These are phyloP conservation scores for Lycaena phlaeas DNA, from an alignment of 2,888 invertebrate species.

Conservation along the genomic window DNA sequence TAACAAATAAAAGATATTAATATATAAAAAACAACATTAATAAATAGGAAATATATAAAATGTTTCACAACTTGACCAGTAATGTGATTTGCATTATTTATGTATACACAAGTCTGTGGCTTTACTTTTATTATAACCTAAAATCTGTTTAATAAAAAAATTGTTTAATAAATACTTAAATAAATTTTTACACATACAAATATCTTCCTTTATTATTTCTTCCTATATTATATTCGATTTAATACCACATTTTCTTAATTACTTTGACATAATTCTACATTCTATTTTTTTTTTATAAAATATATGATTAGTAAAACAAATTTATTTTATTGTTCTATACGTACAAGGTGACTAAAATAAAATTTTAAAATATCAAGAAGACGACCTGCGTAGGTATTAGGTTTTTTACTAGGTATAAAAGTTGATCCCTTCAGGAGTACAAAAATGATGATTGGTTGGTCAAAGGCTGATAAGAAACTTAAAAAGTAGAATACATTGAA, in stretches of 20 bases:
- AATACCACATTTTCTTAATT: neutral
- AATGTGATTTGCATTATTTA: too few relatives aligned
- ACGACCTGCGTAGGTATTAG: neutral
- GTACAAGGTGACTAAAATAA: neutral
- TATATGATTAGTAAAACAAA: neutral
- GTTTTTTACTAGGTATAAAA: constrained; percentile 8
- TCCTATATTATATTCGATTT: constrained; percentile 1
- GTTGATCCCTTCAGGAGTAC: constrained; percentile 14
- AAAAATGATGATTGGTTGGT: neutral
- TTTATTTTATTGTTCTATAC: neutral
- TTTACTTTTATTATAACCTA: too few relatives aligned
- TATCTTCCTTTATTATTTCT: too few relatives aligned
- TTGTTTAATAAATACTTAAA: neutral
- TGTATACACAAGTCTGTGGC: too few relatives aligned
- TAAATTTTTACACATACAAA: too few relatives aligned
- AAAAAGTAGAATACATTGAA: neutral
- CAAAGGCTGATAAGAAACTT: neutral
- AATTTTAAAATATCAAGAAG: neutral
- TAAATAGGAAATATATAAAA: too few relatives aligned
- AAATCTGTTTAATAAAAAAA: too few relatives aligned
- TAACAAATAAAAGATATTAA: too few relatives aligned
- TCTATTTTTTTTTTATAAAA: neutral
- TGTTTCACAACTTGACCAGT: too few relatives aligned
- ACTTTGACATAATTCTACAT: neutral
- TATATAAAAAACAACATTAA: too few relatives aligned